These are phyloP conservation scores for Rhamnusium bicolor DNA, from an alignment of 2,888 invertebrate species.

Conservation along the genomic window DNA sequence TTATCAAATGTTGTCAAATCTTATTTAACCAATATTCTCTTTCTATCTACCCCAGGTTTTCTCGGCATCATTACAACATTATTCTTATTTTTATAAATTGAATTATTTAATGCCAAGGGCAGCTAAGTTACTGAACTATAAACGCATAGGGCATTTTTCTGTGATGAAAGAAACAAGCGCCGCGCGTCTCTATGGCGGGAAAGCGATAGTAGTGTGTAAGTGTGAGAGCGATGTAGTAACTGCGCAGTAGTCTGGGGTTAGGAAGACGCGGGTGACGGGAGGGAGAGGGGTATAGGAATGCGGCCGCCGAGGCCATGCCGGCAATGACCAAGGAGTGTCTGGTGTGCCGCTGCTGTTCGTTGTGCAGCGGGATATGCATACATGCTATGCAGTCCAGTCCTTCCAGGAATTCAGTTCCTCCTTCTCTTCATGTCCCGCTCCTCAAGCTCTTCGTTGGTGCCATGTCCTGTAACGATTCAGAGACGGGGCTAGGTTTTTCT, in stretches of 20 bases:
- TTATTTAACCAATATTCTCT: too few relatives aligned
- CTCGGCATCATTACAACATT: too few relatives aligned
- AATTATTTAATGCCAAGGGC: background rate
- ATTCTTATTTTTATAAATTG: background rate
- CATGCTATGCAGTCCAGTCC: conserved; percentile 37
- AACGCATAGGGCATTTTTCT: conserved; percentile 17
- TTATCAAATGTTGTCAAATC: too few relatives aligned
- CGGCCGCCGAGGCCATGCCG: conserved; percentile 44
- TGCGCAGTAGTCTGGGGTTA: conserved; percentile 52
- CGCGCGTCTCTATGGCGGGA: conserved; percentile 35
- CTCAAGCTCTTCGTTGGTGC: background rate
- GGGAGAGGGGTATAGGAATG: conserved; percentile 35
- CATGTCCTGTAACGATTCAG: conserved; percentile 12
- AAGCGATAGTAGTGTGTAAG: conserved; percentile 19
- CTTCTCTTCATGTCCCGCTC: conserved; percentile 4
- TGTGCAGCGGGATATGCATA: conserved; percentile 38
- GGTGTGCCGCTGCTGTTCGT: conserved; percentile 22
- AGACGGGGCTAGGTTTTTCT: conserved; percentile 4
- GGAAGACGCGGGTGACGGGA: conserved; percentile 35
- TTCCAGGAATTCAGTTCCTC: conserved; percentile 42
- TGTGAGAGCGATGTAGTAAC: conserved; percentile 40
- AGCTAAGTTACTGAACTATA: conserved; percentile 19
- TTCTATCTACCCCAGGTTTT: too few relatives aligned
- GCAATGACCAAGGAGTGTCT: conserved; percentile 48
- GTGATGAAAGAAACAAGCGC: conserved; percentile 28